Evolutionary conservation across 2,113 vertebrate species (phyloP).

Genomic region (Microcebus griseorufus): DNA sequence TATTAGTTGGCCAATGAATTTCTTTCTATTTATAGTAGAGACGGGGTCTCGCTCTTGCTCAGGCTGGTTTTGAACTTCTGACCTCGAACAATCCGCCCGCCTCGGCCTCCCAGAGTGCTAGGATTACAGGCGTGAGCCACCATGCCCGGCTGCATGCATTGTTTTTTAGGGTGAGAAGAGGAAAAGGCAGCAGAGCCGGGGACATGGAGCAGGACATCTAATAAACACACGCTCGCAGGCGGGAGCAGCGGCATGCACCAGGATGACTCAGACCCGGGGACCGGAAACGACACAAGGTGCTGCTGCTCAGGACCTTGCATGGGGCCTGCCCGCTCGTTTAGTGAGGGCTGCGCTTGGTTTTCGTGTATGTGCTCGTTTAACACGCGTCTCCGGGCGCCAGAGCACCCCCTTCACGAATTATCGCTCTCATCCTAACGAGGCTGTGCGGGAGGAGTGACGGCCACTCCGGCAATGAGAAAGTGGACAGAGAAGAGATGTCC

Average conservation of each 20-base stretch:
- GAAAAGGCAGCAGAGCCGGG: too few relatives aligned
- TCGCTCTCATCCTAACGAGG: rapidly evolving
- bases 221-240: rapidly evolving
- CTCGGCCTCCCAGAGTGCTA: too few relatives aligned
- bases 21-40: too few relatives aligned
- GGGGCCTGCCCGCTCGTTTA: rapidly evolving
- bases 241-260: rapidly evolving
- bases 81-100: too few relatives aligned
- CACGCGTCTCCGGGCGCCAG: neutral
- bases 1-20: too few relatives aligned
- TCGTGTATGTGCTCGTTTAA: rapidly evolving
- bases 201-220: rapidly evolving
- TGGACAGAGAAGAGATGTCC: neutral
- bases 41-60: too few relatives aligned
- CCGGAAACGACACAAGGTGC: too few relatives aligned
- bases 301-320: too few relatives aligned
- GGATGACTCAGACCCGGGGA: neutral
- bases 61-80: too few relatives aligned
- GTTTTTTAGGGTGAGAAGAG: neutral
- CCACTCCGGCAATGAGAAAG: rapidly evolving
- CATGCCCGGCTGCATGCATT: too few relatives aligned
- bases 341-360: rapidly evolving
- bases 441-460: rapidly evolving
- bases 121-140: too few relatives aligned
- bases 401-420: rapidly evolving